Conservation (phyloP, 2,113 vertebrate species). For the Dunckerocampus dactyliophorus region DNA sequence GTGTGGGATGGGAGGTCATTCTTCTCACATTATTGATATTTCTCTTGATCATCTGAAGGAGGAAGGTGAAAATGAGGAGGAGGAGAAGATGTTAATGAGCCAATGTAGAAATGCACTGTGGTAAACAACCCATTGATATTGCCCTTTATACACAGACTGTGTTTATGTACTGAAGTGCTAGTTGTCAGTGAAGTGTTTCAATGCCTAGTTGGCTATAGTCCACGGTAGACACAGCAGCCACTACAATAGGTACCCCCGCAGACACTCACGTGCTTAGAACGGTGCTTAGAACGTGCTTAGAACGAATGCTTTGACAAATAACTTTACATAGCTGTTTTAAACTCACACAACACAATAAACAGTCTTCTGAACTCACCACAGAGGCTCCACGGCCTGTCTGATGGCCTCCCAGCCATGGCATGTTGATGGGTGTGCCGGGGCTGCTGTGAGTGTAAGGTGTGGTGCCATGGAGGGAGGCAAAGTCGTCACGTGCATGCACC, state of each 20-base stretch:
- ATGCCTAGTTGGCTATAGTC: not conserved
- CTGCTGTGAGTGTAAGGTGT: constrained; percentile 94
- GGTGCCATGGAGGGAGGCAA: constrained; percentile 82
- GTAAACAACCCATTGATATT: not conserved
- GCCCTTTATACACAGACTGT: not conserved
- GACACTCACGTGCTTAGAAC: no score
- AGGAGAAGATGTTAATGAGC: not conserved
- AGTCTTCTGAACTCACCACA: constrained; percentile 77
- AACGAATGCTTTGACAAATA: not conserved
- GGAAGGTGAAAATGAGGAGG: constrained; percentile 15
- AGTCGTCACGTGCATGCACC: constrained; percentile 86
- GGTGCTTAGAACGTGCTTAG: not conserved
- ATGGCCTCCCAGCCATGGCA: constrained; percentile 93
- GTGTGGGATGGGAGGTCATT: constrained; percentile 96
- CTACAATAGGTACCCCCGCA: no score
- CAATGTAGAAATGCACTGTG: constrained; percentile 1
- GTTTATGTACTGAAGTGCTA: not conserved
- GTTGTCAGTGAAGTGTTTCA: not conserved
- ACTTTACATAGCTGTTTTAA: not conserved
- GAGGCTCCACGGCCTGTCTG: constrained; percentile 94
- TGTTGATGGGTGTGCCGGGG: constrained; percentile 93
- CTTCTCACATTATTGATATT: constrained; percentile 94
- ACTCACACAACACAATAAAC: not conserved
- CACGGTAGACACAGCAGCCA: not conserved
- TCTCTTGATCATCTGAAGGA: constrained; percentile 91